phyloP scores from a whole-genome alignment of 1,140 invertebrate species.

The Cepaea nemoralis region DNA sequence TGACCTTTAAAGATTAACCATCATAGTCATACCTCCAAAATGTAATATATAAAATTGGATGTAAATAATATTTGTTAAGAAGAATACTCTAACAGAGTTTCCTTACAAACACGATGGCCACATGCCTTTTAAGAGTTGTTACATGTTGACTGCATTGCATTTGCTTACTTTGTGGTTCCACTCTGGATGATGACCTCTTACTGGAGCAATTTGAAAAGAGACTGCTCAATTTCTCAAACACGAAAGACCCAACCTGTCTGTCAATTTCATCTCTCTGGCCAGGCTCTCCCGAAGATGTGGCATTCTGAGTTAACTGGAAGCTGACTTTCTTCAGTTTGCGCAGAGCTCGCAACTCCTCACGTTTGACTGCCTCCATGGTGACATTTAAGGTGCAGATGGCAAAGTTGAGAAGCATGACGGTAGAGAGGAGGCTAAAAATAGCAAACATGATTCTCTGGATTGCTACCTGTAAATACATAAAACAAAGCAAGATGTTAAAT shows the following conservation, averaged over 20 bases:
- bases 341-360: background rate
- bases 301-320: background rate
- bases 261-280: slow-evolving; percentile 13
- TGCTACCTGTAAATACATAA: background rate
- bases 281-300: background rate
- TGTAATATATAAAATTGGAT: no score
- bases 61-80: no score
- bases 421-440: slow-evolving; percentile 11
- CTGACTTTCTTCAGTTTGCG: background rate
- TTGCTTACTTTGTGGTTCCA: background rate
- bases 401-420: slow-evolving; percentile 20
- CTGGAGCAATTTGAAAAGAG: background rate
- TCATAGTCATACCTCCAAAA: no score
- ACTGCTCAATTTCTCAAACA: background rate
- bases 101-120: no score
- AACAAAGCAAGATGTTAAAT: no score
- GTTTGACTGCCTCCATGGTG: slow-evolving; percentile 2
- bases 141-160: no score
- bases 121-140: no score
- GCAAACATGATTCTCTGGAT: background rate
- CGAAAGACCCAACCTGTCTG: slow-evolving; percentile 1
- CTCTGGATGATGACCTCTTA: background rate
- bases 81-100: no score
- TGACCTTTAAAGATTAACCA: no score
- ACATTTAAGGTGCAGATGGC: slow-evolving; percentile 23